Evolutionary conservation across 2,113 vertebrate species (phyloP), one percentile per base, ranked within the genome.

Genomic region (Crypturellus undulatus): DNA sequence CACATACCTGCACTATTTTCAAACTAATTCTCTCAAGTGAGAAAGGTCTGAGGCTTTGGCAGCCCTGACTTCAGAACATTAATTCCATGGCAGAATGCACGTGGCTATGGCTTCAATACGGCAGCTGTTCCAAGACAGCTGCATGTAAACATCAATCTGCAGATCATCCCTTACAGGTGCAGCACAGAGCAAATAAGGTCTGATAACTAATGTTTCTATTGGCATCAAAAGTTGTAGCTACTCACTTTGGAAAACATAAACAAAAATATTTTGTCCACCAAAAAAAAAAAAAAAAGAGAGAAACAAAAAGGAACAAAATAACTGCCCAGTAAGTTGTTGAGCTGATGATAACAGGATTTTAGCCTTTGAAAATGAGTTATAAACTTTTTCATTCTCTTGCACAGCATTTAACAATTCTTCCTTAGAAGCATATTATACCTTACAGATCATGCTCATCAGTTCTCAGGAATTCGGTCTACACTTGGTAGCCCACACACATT

Each of bases 341-440:
- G 18, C 24, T 84, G 26, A 21, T 21, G 30, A 40, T n/a, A 91
- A 19, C 21, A 87, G 8, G 12, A 90, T 60, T 87, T 89, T 83
- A 34, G 52, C 43, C 18, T 85, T 84, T 73, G 73, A 72, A 77
- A 1, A 18, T 0, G 0, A 76, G 5, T 20, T 5, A 0, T 43
- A 60, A 63, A 30, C 70, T 24, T 38, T 75, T 86, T 45, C 69
- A 63, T 8, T 71, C 25, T 69, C 28, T 62, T 78, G 10, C 3
- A 18, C 11, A 78, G 80, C 22, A 81, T 40, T 54, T 71, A 71
- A 12, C 47, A 38, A 6, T 70, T 80, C 24, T 47, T 84, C 70
- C 73, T 79, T 63, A 82, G 84, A 92, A 77, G 8, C 20, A 36
- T 36, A 43, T 43, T 56, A 32, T 60, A 93, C 20, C 52, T 77